phyloP scores from a whole-genome alignment of 1,140 invertebrate species.

The Temnothorax curvispinosus region DNA sequence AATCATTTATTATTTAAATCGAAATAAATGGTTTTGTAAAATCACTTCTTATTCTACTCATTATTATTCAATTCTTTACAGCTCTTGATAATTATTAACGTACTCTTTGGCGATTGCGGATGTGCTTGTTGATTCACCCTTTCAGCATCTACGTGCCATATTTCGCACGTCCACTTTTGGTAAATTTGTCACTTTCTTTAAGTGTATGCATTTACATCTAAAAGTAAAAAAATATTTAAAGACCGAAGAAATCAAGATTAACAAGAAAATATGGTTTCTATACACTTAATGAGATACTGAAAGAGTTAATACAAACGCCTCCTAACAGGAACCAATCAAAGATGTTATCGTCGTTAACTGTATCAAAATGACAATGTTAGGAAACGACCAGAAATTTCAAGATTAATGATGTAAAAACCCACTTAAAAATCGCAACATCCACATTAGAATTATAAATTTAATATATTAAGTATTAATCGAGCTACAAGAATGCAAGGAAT shows the following conservation, averaged over 20 bases:
- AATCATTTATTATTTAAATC: slow-evolving; percentile 81
- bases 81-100: slow-evolving; percentile 39
- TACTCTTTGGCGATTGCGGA: slow-evolving; percentile 48
- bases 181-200: slow-evolving; percentile 11
- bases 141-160: slow-evolving; percentile 20
- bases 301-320: slow-evolving; percentile 36
- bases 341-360: slow-evolving; percentile 23
- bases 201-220: background rate
- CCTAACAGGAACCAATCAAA: slow-evolving; percentile 17
- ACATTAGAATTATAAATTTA: slow-evolving; percentile 5
- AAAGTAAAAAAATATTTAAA: background rate
- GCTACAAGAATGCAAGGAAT: background rate
- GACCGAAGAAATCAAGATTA: background rate
- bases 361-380: background rate
- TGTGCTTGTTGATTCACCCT: slow-evolving; percentile 27
- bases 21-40: slow-evolving; percentile 79
- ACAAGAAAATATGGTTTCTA: background rate
- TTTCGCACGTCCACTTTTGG: background rate
- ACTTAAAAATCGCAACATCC: background rate
- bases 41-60: slow-evolving; percentile 54
- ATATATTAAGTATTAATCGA: slow-evolving; percentile 13
- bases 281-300: slow-evolving; percentile 27
- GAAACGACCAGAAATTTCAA: background rate
- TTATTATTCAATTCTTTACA: slow-evolving; percentile 51
- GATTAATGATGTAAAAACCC: background rate